These are phyloP conservation scores for Gouania willdenowi DNA, from an alignment of 2,797 vertebrate genomes.

Conservation along the genomic window DNA sequence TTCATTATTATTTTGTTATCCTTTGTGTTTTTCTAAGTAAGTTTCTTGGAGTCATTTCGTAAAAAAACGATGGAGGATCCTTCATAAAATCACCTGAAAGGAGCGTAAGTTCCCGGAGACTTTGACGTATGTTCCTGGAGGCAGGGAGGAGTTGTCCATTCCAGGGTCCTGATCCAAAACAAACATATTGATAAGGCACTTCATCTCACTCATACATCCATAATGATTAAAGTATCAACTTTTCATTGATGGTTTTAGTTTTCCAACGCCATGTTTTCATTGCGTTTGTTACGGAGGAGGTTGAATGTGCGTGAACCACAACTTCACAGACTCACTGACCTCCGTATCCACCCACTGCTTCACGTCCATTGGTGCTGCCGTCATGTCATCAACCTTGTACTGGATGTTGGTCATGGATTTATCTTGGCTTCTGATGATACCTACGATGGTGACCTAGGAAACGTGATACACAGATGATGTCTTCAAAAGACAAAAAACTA, in stretches of 20 bases:
- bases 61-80: no score
- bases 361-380: slow-evolving; percentile 88
- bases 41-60: no score
- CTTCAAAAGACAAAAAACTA: no score
- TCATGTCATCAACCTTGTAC: slow-evolving; percentile 98
- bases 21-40: no score
- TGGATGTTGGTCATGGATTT: slow-evolving; percentile 96
- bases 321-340: slow-evolving; percentile 78
- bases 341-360: slow-evolving; percentile 97
- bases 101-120: slow-evolving; percentile 92
- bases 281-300: no score
- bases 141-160: slow-evolving; percentile 85
- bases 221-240: no score
- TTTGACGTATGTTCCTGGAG: slow-evolving; percentile 92
- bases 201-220: neutral
- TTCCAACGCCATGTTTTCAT: no score
- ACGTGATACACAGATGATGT: slow-evolving; percentile 1
- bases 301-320: no score
- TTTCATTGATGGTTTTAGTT: no score
- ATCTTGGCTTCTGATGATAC: slow-evolving; percentile 87
- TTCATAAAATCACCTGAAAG: slow-evolving; percentile 82
- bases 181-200: neutral
- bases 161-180: slow-evolving; percentile 78
- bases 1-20: no score
- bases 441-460: slow-evolving; percentile 85